Conservation (phyloP, 2,888 invertebrate species). For the Calephelis perditalis region DNA sequence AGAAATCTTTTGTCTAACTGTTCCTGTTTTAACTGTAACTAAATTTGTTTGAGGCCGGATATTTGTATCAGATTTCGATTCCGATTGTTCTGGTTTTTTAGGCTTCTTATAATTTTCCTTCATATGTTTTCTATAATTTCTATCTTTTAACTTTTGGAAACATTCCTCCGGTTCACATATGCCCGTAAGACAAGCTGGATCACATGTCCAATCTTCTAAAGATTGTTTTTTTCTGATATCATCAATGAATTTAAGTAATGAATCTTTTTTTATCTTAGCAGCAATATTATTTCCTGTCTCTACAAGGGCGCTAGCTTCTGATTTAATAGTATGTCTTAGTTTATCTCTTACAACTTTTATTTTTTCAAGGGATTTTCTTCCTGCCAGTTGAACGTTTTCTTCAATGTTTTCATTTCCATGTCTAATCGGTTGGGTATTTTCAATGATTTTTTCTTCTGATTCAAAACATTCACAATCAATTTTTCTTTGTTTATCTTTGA, state of each 20-base stretch:
- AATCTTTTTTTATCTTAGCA: constrained; percentile 40
- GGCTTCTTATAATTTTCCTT: constrained; percentile 11
- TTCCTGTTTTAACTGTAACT: neutral
- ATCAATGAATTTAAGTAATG: constrained; percentile 39
- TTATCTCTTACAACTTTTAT: neutral
- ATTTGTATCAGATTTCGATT: neutral
- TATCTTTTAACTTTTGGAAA: constrained; percentile 32
- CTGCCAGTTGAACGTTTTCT: neutral
- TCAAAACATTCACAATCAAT: constrained; percentile 1
- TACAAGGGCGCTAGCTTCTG: neutral
- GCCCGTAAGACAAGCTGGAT: constrained; percentile 30
- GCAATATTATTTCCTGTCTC: neutral
- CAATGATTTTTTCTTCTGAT: neutral
- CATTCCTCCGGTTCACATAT: constrained; percentile 41
- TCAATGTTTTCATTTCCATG: neutral
- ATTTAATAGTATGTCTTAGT: neutral
- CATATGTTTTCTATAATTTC: constrained; percentile 16
- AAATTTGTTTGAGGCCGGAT: neutral
- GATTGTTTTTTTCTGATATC: constrained; percentile 34
- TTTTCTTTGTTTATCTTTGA: neutral
- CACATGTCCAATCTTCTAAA: constrained; percentile 37
- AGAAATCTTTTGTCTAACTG: neutral
- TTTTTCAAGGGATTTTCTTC: constrained; percentile 1
- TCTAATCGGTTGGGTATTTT: neutral
- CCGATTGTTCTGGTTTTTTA: constrained; percentile 1